These are phyloP conservation scores for Andrena chrysosceles DNA, from an alignment of 2,888 invertebrate genomes.

Conservation along the genomic window DNA sequence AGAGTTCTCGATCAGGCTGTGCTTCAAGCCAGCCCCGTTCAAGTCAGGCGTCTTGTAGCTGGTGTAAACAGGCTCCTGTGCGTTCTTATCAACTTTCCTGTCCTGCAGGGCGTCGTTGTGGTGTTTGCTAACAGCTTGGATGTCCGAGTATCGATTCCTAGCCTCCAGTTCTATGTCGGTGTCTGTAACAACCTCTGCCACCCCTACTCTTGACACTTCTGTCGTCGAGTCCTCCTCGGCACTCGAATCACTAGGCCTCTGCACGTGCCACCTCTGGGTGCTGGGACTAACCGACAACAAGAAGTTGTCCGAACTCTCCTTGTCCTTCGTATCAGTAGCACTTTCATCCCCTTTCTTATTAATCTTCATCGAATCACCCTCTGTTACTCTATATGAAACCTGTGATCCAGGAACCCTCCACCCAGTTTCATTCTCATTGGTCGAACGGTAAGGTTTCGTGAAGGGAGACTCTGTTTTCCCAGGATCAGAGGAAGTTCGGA, in stretches of 20 bases:
- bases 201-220: conserved; percentile 78
- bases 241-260: neutral
- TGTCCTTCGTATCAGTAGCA: neutral
- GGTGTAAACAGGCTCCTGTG: conserved; percentile 78
- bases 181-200: conserved; percentile 83
- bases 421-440: conserved; percentile 35
- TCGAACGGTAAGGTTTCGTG: conserved; percentile 32
- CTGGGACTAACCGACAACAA: neutral
- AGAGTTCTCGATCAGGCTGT: conserved; percentile 79
- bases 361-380: neutral
- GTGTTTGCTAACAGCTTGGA: conserved; percentile 62
- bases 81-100: conserved; percentile 62
- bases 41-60: conserved; percentile 82
- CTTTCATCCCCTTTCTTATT: neutral
- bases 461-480: conserved; percentile 20
- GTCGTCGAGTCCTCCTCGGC: conserved; percentile 40
- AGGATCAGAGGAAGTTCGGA: conserved; percentile 73
- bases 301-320: neutral
- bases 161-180: conserved; percentile 78
- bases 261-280: conserved; percentile 1
- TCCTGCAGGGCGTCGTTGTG: conserved; percentile 66
- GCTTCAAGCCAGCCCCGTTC: conserved; percentile 75
- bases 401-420: conserved; percentile 36
- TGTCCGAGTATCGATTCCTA: conserved; percentile 77
- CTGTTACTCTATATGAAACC: neutral